Evolutionary conservation across 2,113 vertebrate species (phyloP), one percentile per base, ranked within the genome.

Genomic region (Perccottus glenii): DNA sequence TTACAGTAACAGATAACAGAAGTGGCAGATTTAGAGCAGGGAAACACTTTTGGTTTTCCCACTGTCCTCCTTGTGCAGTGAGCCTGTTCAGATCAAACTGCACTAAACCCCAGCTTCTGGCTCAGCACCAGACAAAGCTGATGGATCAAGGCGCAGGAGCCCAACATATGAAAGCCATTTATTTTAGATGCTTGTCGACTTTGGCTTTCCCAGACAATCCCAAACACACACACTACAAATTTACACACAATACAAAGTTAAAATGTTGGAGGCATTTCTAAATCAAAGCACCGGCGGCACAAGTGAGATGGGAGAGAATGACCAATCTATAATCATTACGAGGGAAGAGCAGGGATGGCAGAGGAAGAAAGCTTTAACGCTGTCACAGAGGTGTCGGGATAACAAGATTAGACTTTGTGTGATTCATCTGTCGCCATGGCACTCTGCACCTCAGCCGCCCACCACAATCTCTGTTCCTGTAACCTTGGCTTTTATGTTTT

Each of bases 321-420:
- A 69, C 65, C 85, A 59, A 92, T 93, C 88, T 84, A 87, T 93
- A 91, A 91, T 92, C 85, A 90, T 93, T 92, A 90, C 81, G 72
- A 69, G 77, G 70, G 71, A 67, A 79, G 73, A 68, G 86, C 51
- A 59, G 86, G 82, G 80, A 89, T 79, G 78, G 88, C 43, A 66
- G 70, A 66, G 51, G 78, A 76, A 78, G 83, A 81, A 82, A 71
- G 80, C 85, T 75, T 70, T 71, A 66, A 70, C 56, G 78, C 77
- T 89, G 87, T 91, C 89, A 87, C 80, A 32, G 74, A 81, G 65
- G 78, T 85, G 87, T 83, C 73, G 65, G 80, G 69, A 86, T 92
- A 92, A 93, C 84, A 85, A 87, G 86, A 92, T 93, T 91, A 91
- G 83, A 85, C 88, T 67, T 77, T 67, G 84, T 77, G 74, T 87